Base-by-base conservation (phyloP, 2,113 vertebrate species). In the Megaleporinus macrocephalus region DNA sequence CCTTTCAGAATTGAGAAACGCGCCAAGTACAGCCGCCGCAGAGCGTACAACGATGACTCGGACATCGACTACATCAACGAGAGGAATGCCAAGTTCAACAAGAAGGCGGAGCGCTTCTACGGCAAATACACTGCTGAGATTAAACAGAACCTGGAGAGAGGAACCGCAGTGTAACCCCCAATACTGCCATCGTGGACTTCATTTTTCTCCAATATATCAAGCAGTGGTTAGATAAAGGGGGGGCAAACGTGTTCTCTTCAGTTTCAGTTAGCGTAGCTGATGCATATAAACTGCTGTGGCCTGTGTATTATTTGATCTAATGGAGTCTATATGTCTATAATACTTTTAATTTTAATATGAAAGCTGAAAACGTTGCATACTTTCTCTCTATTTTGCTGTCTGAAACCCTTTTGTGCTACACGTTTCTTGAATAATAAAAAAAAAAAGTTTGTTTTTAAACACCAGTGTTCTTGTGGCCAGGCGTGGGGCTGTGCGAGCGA, bases 31-130 rank as follows among this genome's bases (percentile, higher is more conserved):
- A 99, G 98, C 84, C 92, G 98, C 0, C 94, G 98, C 53, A 93
- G 98, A 0, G 95, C 97, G 0, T 99, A 99, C 86, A 99, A 99
- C 0, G 98, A 99, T 0, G 97, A 99, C 0, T 95, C 98, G 0
- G 97, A 98, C 89, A 97, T 99, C 0, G 98, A 99, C 90, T 99
- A 98, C 92, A 99, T 99, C 4, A 99, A 99, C 0, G 98, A 99
- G 89, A 94, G 98, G 41, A 99, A 99, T 0, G 97, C 98, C 90
- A 99, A 99, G 85, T 99, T 99, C 95, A 99, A 99, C 91, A 97
- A 99, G 93, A 99, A 99, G 83, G 98, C 98, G 0, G 98, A 99
- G 87, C 95, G 98, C 18, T 99, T 99, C 95, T 99, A 99, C 0
- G 97, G 98, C 79, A 99, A 99, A 90, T 99, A 99, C 83, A 99